Conservation (phyloP, 2,888 invertebrate genomes). For the Allacma fusca region DNA sequence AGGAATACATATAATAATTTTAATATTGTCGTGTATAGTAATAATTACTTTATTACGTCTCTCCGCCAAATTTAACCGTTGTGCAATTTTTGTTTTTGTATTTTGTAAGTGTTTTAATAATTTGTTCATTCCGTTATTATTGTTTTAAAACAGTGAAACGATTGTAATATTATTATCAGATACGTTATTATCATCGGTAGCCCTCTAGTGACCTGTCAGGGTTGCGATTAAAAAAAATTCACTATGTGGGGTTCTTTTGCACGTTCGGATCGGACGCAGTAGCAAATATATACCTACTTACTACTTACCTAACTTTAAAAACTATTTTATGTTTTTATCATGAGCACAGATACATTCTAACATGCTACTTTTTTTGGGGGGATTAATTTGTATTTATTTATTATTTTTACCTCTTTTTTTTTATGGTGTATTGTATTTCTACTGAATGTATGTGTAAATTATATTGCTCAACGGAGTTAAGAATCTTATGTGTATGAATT, state of each 20-base stretch:
- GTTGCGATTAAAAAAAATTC: background rate
- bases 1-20: background rate
- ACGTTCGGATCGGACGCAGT: conserved; percentile 5
- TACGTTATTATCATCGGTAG: background rate
- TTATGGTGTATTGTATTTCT: conserved; percentile 27
- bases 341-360: background rate
- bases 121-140: conserved; percentile 17
- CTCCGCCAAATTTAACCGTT: conserved; percentile 36
- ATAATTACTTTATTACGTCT: conserved; percentile 20
- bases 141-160: conserved; percentile 2
- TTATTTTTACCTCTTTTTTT: conserved; percentile 28
- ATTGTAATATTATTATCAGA: background rate
- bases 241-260: conserved; percentile 6
- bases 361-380: conserved; percentile 24
- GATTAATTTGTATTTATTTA: conserved; percentile 31
- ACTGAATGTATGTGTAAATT: conserved; percentile 1
- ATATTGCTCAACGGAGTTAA: conserved; percentile 20
- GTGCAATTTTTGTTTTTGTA: conserved; percentile 36
- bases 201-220: too few relatives aligned
- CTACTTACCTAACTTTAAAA: conserved; percentile 12
- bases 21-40: conserved; percentile 4
- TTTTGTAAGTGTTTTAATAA: conserved; percentile 14
- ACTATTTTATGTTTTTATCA: background rate
- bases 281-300: conserved; percentile 24
- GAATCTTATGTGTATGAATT: conserved; percentile 1